Base-by-base conservation (phyloP, 2,797 vertebrate genomes). In the Saxicola maurus region DNA sequence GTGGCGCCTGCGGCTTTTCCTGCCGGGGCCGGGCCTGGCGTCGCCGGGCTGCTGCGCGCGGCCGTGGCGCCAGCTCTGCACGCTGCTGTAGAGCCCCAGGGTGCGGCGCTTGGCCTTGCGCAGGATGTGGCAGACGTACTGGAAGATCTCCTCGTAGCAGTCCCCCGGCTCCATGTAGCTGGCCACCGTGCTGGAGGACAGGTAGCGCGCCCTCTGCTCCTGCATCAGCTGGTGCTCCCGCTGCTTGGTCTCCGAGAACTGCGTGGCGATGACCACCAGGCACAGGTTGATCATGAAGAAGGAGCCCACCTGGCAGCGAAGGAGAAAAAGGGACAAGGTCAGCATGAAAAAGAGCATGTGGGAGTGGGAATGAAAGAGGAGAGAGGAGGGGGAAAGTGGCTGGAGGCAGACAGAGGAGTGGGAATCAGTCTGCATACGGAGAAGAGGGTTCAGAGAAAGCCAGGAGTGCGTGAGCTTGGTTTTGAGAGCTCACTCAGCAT, bases 261-360 rank as follows among this genome's bases (percentile, higher is more conserved):
- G 99, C 5, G 99, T 99, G 86, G 99, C 99, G 23, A 99, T 99
- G 95, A 99, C 99, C 89, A 99, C 98, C 91, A 99, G 98, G 98
- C 99, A 99, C 96, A 99, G 98, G 97, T 99, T 99, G 97, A 99
- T 99, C 99, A 99, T 99, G 98, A 99, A 99, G 97, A 99, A 99
- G 46, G 99, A 99, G 79, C 99, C 99, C 73, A 99, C 98, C 99
- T 99, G 96, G 76, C 68, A 91, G 77, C 86, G 94, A 95, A 77
- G 35, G 81, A 93, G 83, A 62, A 78, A 30, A n/a, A 67, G 33
- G 28, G 13, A 37, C 7, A 3, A 40, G 8, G 30, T 38, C 30
- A 90, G 45, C 48, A n/a, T 0, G 2, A 72, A 67, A 48, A 91
- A 59, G n/a, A 84, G 77, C 33, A 25, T 1, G 11, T 3, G 4